phyloP scores from a whole-genome alignment of 2,797 vertebrate genomes.

The Florisuga fusca region DNA sequence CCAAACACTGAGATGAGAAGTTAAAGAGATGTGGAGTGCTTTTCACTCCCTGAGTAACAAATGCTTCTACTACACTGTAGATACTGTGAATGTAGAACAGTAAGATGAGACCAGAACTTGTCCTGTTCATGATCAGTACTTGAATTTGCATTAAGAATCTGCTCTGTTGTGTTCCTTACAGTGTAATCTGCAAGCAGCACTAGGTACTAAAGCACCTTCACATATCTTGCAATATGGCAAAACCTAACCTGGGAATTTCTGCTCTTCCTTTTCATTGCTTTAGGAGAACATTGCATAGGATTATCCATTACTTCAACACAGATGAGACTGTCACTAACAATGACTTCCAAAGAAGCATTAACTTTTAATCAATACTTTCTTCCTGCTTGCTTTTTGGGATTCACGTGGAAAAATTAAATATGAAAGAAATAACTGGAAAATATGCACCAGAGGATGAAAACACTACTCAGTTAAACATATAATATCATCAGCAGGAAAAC shows the following conservation, averaged over 20 bases:
- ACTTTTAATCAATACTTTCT: background rate
- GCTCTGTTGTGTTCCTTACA: background rate
- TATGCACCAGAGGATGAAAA: background rate
- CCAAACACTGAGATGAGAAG: background rate
- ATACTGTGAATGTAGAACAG: background rate
- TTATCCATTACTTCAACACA: background rate
- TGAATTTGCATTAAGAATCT: background rate
- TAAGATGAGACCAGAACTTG: background rate
- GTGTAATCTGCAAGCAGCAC: background rate
- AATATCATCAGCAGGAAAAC: background rate
- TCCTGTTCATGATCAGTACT: background rate
- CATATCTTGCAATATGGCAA: background rate
- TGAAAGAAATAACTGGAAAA: background rate
- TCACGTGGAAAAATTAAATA: background rate
- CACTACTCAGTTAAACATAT: background rate
- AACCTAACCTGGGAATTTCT: background rate
- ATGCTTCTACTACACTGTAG: background rate
- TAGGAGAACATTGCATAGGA: background rate
- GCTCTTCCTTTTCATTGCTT: background rate
- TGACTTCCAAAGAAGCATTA: background rate
- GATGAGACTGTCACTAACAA: background rate
- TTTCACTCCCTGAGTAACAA: background rate
- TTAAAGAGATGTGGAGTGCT: background rate
- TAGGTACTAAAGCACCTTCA: background rate
- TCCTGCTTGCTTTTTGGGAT: background rate